Evolutionary conservation across 1,140 invertebrate genomes (phyloP).

Genomic region (Vollenhovia emeryi): DNA sequence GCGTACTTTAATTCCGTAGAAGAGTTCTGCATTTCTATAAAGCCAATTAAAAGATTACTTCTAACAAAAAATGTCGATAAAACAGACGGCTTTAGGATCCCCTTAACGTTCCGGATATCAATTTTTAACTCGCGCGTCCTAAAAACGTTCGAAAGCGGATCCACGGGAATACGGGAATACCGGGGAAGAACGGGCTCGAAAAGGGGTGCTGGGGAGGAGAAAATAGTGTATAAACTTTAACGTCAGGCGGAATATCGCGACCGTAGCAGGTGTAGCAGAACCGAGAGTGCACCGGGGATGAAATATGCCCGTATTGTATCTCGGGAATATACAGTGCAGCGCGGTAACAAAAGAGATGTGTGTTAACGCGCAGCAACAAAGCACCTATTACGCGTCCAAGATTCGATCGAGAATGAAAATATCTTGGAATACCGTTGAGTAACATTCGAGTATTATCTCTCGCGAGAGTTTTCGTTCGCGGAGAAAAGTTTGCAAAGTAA

Average conservation of each 20-base stretch:
- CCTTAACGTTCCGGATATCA: slow-evolving; percentile 7
- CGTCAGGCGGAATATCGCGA: slow-evolving; percentile 24
- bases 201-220: neutral
- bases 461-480: neutral
- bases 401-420: slow-evolving; percentile 29
- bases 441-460: neutral
- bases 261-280: slow-evolving; percentile 7
- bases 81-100: no score
- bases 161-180: neutral
- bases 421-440: neutral
- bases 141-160: slow-evolving; percentile 25
- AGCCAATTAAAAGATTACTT: no score
- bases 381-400: neutral
- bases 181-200: neutral
- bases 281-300: slow-evolving; percentile 9
- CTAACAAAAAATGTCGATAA: no score
- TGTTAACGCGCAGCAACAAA: neutral
- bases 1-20: no score
- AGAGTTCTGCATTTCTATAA: no score
- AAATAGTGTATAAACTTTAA: slow-evolving; percentile 24
- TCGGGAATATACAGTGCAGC: neutral
- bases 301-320: slow-evolving; percentile 44
- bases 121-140: slow-evolving; percentile 30
- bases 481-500: neutral
- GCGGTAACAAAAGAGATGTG: slow-evolving; percentile 8